Percentiles rank a stretch among this genome's conserved stretches.
Conservation (phyloP, 2,797 vertebrate species). For the Glossophaga mutica region DNA sequence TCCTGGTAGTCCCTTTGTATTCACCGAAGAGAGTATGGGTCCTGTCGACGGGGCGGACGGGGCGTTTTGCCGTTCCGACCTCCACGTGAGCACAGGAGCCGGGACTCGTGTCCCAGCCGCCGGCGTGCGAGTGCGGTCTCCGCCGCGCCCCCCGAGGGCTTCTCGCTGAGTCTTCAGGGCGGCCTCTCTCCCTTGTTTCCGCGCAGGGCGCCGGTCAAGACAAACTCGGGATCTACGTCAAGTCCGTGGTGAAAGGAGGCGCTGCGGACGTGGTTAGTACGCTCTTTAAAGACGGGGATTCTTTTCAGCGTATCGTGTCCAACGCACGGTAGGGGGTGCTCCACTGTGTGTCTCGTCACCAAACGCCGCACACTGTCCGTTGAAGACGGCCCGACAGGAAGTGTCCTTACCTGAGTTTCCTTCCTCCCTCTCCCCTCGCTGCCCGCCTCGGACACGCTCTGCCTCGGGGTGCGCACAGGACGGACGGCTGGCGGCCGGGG, state of each 20-base stretch:
- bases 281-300: background rate
- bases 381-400: fast-evolving
- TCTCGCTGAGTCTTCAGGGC: background rate
- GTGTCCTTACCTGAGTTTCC: background rate
- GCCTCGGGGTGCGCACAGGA: slow-evolving; percentile 82
- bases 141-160: too few species aligned
- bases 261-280: slow-evolving; percentile 95
- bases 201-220: slow-evolving; percentile 96
- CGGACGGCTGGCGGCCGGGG: slow-evolving; percentile 94
- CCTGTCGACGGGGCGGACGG: background rate
- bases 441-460: fast-evolving
- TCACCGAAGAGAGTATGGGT: background rate
- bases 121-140: background rate
- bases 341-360: background rate
- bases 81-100: background rate
- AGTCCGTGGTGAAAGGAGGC: slow-evolving; percentile 98
- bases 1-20: background rate
- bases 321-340: fast-evolving
- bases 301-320: background rate
- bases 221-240: slow-evolving; percentile 98
- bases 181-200: slow-evolving; percentile 35
- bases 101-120: fast-evolving
- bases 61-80: background rate
- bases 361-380: fast-evolving
- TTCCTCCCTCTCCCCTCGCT: background rate